Base-by-base conservation (phyloP, 2,888 invertebrate genomes). In the Eilema griseolum region DNA sequence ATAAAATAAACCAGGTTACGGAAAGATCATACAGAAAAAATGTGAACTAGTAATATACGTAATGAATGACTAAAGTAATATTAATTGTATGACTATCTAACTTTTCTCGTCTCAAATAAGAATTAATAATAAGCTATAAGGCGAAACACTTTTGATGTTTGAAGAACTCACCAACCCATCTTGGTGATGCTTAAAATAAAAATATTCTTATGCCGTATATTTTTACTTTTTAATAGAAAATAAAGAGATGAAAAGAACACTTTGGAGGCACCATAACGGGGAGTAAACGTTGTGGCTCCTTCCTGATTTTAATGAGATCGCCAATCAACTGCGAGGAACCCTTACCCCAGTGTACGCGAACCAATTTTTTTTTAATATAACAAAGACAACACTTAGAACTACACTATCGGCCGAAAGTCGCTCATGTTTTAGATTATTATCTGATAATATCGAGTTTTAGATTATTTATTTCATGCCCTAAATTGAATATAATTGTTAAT, bases 241-340 rank as follows among this genome's bases (percentile, higher is more conserved):
- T 63, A 75, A 71, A 74, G 79, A 77, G 78, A 78, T 81, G 73
- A 78, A 82, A 84, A 82, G 83, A 83, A 66, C 78, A 80, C 82
- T 85, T 85, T 83, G 78, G 78, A 83, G 67, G 72, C 70, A 73
- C 84, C 85, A 79, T 85, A 82, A 83, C 85, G 82, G 86, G 85
- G 88, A 59, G 87, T 89, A 88, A 89, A 89, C 88, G 88, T 80
- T 85, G 83, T 83, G 81, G 82, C 74, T 83, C 82, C 88, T 92
- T 93, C 93, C 93, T 90, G 92, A 86, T 89, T 93, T 93, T 93
- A 93, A 93, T 93, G 93, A 93, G 93, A 90, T 90, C 91, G 88
- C 92, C 92, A 91, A 91, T 92, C 90, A 89, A 86, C 87, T 72
- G 74, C 73, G 78, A 75, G 73, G 71, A 61, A 31, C 72, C 71